Evolutionary conservation across 2,113 vertebrate genomes (phyloP), one percentile per base, ranked within the genome.

Genomic region (Piliocolobus tephrosceles): DNA sequence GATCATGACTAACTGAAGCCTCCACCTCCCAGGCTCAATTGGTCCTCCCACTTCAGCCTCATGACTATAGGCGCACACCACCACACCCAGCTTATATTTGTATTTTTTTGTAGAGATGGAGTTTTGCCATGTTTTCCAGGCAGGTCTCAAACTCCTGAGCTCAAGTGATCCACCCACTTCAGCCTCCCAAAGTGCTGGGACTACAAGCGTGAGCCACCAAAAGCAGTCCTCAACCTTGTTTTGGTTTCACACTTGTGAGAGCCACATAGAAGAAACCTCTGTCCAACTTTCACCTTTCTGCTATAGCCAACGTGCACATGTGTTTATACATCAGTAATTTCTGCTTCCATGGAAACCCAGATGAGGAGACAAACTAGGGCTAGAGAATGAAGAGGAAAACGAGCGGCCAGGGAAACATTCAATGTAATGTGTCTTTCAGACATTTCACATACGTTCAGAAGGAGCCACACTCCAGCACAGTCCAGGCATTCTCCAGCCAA

Each of bases 401-500:
- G 66, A 94, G 23, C 40, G 23, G 66, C n/a, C 43, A 57, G 88
- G 83, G 30, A 52, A 81, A 73, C 52, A 61, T 9, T 23, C 61
- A 47, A 70, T 12, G 40, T 6, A 92, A 88, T 3, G 17, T 4
- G 9, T 66, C 50, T 45, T 45, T 86, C 30, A 35, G n/a, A 88
- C 32, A 27, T 73, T 88, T 92, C 57, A 55, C 30, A 45, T 50
- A 73, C 47, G 30, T 55, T 73, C 32, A 20, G 61, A 89, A 80
- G 30, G 27, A 66, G 3, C 82, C 66, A 55, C 22, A 75, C 11
- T 35, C 50, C 35, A 30, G 35, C 18, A 52, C 40, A 50, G 43
- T 40, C 78, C 73, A 89, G 58, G 13, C 20, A 40, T 55, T 95
- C 32, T 91, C 82, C 40, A 97, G 88, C 30, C 91, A 91, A 92